These are phyloP conservation scores for Xyrichtys novacula DNA, from an alignment of 2,797 vertebrate genomes.

Conservation along the genomic window DNA sequence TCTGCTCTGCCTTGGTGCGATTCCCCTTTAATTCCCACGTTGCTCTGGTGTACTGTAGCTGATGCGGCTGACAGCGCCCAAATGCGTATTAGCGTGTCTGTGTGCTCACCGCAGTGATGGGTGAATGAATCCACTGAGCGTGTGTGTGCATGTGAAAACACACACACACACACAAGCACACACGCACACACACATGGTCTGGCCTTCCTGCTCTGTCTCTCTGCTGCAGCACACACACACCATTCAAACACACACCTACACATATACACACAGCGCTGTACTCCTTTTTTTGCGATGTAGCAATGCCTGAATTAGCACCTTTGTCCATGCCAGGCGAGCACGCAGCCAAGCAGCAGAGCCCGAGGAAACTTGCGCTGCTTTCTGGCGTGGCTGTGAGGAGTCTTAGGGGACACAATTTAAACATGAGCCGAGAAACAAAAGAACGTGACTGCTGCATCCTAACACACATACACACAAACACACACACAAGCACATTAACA, in stretches of 20 bases:
- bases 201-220: constrained; percentile 36
- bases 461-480: constrained; percentile 6
- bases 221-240: constrained; percentile 26
- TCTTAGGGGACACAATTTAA: constrained; percentile 41
- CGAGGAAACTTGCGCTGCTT: constrained; percentile 31
- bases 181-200: constrained; percentile 63
- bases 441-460: not conserved
- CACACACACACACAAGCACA: too few relatives aligned
- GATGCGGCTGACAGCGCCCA: constrained; percentile 61
- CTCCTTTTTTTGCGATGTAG: constrained; percentile 41
- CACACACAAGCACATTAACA: constrained; percentile 6
- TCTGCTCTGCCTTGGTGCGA: constrained; percentile 5
- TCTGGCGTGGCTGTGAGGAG: constrained; percentile 30
- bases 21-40: constrained; percentile 58
- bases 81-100: constrained; percentile 56
- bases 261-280: constrained; percentile 25
- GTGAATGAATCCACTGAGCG: constrained; percentile 71
- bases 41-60: constrained; percentile 48
- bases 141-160: constrained; percentile 71
- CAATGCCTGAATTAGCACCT: constrained; percentile 65
- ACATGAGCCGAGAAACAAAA: constrained; percentile 37
- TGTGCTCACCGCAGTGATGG: constrained; percentile 50
- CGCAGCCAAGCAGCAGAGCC: constrained; percentile 46
- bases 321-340: constrained; percentile 54
- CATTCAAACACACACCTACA: constrained; percentile 35